phyloP scores from a whole-genome alignment of 2,888 invertebrate genomes.

The Trichopria drosophilae region DNA sequence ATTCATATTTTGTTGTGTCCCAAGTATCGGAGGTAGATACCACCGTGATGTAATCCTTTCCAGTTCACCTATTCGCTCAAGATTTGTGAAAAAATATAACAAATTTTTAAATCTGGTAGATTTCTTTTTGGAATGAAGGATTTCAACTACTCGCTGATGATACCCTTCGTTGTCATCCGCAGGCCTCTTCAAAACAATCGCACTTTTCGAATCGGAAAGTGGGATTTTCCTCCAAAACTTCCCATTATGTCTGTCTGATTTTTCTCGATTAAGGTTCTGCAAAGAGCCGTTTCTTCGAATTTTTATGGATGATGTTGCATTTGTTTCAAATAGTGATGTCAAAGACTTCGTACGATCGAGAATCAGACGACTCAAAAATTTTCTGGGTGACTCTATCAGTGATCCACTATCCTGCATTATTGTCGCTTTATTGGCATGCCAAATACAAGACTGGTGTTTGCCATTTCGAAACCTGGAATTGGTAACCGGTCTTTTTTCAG shows the following conservation, averaged over 20 bases:
- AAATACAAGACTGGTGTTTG: conserved; percentile 62
- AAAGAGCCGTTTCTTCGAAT: conserved; percentile 62
- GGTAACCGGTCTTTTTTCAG: conserved; percentile 71
- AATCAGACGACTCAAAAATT: conserved; percentile 49
- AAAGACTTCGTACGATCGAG: conserved; percentile 34
- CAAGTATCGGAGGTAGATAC: conserved; percentile 72
- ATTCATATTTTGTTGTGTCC: conserved; percentile 80
- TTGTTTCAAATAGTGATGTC: no score
- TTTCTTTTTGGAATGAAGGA: conserved; percentile 68
- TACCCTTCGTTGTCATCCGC: conserved; percentile 65
- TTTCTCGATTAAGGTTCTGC: conserved; percentile 58
- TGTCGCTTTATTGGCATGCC: conserved; percentile 50
- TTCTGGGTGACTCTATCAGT: conserved; percentile 68
- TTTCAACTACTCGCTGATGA: conserved; percentile 69
- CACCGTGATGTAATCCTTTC: conserved; percentile 75
- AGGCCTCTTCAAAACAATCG: conserved; percentile 58
- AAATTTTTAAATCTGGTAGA: conserved; percentile 83
- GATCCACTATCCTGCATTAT: conserved; percentile 56
- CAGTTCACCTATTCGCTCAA: conserved; percentile 82
- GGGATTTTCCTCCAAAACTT: conserved; percentile 59
- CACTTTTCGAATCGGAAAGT: conserved; percentile 56
- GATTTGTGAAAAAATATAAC: conserved; percentile 80
- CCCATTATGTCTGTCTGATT: conserved; percentile 32
- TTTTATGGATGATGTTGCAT: no score
- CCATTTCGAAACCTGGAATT: conserved; percentile 72